phyloP scores from a whole-genome alignment of 2,113 vertebrate species.

The Corydoras maculifer region DNA sequence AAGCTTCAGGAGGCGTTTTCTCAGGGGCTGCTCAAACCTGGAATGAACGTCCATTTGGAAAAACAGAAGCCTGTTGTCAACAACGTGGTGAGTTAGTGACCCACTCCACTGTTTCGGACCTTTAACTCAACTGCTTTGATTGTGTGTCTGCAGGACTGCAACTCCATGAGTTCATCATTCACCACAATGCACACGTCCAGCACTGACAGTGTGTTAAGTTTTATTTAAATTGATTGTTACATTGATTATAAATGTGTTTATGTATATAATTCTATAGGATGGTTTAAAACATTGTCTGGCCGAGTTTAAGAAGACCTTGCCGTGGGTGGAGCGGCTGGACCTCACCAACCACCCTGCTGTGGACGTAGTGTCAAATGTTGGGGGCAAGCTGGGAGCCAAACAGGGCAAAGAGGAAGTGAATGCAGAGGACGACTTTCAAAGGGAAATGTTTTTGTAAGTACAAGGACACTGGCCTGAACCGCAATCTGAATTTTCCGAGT shows the following conservation, averaged over 20 bases:
- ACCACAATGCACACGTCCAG: too few relatives aligned
- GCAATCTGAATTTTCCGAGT: too few relatives aligned
- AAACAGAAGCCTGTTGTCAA: slow-evolving; percentile 67
- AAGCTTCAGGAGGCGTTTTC: slow-evolving; percentile 87
- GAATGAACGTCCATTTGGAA: slow-evolving; percentile 79
- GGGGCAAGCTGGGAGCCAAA: slow-evolving; percentile 35
- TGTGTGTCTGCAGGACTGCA: too few relatives aligned
- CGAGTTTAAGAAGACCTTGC: slow-evolving; percentile 73
- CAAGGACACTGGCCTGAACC: neutral
- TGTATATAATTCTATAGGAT: slow-evolving; percentile 53
- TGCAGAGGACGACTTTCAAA: slow-evolving; percentile 87
- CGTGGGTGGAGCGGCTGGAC: slow-evolving; percentile 88
- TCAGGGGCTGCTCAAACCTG: slow-evolving; percentile 79
- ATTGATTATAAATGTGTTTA: neutral
- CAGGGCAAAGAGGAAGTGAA: slow-evolving; percentile 49
- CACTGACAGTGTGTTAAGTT: too few relatives aligned
- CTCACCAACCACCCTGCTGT: slow-evolving; percentile 67
- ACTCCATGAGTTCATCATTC: too few relatives aligned
- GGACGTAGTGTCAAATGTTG: slow-evolving; percentile 48
- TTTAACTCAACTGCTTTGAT: neutral
- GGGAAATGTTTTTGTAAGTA: slow-evolving; percentile 95
- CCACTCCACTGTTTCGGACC: neutral
- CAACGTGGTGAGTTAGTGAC: slow-evolving; percentile 70
- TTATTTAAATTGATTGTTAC: too few relatives aligned
- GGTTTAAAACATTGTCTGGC: slow-evolving; percentile 78